Base-by-base conservation (phyloP, 2,888 invertebrate species). In the Zhuqinia jingwanae region DNA sequence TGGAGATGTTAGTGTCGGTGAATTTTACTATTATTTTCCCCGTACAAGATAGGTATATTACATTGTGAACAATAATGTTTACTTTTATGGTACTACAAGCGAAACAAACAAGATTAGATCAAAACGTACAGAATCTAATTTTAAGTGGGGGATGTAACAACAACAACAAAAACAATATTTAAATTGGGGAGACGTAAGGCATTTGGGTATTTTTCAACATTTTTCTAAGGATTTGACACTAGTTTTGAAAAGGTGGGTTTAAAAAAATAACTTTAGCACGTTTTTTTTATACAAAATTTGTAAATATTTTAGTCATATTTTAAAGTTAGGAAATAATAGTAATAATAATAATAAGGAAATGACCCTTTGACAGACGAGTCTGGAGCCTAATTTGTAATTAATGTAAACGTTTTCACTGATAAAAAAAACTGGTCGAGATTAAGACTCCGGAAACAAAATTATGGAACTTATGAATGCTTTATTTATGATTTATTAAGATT, bases 41-140 rank as follows among this genome's bases (percentile, higher is more conserved):
- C 5, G 36, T 8, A n/a, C n/a, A n/a, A n/a, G n/a, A n/a, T n/a
- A n/a, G 3, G 36, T 36, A 36, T 36, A 36, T 36, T 36, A 47
- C 22, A 47, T 45, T 47, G 47, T 47, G 47, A 70, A 70, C 22
- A 70, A 47, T 47, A 30, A 70, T 70, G 70, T 47, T 70, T 70
- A 47, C 47, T 70, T 15, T 15, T 50, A 2, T 2, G 2, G 50
- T 22, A 25, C 8, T 47, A 25, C 45, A 36, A 25, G 70, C 27
- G 25, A 58, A 22, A 20, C 25, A 45, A 47, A 70, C 70, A 25
- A 70, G 70, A 70, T 70, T 70, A 70, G 70, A 70, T 70, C 70
- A 70, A 25, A 20, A 68, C 10, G 17, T 65, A 65, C 47, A 47
- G 47, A 70, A 70, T 70, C 25, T 47, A 47, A 47, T 70, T 70